Evolutionary conservation across 1,140 invertebrate species (phyloP).

Genomic region (Episyrphus balteatus): DNA sequence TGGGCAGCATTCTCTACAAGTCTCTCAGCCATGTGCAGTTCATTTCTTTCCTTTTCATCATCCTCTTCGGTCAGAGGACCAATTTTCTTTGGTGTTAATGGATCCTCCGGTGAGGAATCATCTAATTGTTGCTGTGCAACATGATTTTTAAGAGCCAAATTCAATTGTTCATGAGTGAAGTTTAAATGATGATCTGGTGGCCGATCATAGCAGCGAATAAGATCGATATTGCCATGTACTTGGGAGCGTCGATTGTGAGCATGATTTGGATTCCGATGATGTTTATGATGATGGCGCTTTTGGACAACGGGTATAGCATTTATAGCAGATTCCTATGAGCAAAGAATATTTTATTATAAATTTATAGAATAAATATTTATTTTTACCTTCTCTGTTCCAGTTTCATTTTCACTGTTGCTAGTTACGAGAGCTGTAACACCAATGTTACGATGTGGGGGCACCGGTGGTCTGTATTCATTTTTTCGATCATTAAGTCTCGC

Average conservation of each 20-base stretch:
- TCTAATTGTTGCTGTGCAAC: no score
- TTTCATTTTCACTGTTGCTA: background rate
- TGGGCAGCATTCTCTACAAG: constrained; percentile 32
- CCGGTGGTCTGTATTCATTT: constrained; percentile 68
- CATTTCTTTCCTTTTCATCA: constrained; percentile 4
- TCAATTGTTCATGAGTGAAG: constrained; percentile 4
- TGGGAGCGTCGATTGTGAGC: background rate
- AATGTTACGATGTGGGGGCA: constrained; percentile 72
- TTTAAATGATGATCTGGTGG: constrained; percentile 1
- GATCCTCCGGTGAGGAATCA: constrained; percentile 2
- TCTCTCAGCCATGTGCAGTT: constrained; percentile 34
- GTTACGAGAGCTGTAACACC: constrained; percentile 27
- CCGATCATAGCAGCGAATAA: background rate
- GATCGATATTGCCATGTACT: background rate
- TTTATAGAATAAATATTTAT: background rate
- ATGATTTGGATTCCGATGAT: constrained; percentile 1
- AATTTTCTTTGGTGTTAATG: background rate
- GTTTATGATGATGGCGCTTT: constrained; percentile 1
- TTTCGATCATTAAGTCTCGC: constrained; percentile 35
- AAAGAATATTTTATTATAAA: background rate
- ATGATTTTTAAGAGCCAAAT: constrained; percentile 1
- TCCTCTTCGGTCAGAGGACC: background rate
- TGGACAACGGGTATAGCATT: background rate
- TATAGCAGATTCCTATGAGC: background rate
- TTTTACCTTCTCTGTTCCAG: background rate